Percentiles rank a stretch among this genome's conserved stretches.
These are phyloP conservation scores for Bambusicola thoracicus DNA, from an alignment of 2,113 vertebrate species.

Conservation along the genomic window DNA sequence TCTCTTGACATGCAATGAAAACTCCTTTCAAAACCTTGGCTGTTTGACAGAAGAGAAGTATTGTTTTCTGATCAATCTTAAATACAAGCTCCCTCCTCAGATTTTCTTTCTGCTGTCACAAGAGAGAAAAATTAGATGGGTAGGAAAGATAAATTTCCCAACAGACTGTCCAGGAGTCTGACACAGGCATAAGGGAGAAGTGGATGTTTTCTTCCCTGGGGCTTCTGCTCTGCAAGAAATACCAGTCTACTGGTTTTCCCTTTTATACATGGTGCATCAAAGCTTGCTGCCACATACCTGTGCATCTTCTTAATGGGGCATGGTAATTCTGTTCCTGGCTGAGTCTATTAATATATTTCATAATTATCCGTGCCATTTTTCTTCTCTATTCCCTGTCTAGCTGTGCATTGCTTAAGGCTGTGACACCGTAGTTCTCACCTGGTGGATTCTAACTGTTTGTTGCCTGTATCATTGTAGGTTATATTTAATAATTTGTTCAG, in stretches of 20 bases:
- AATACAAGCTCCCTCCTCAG: background rate
- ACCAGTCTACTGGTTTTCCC: background rate
- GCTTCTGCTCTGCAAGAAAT: background rate
- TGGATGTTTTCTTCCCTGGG: background rate
- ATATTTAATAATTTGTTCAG: conserved; percentile 43
- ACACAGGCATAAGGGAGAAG: background rate
- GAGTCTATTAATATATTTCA: conserved; percentile 6
- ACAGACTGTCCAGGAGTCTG: background rate
- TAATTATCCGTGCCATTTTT: conserved; percentile 22
- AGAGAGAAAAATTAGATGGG: background rate
- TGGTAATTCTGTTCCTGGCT: conserved; percentile 17
- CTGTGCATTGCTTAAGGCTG: background rate
- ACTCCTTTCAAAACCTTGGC: background rate
- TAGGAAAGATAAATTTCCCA: background rate
- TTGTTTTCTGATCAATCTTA: background rate
- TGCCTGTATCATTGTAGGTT: conserved; percentile 1
- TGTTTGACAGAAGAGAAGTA: background rate
- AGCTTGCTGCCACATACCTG: background rate
- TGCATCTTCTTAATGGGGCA: background rate
- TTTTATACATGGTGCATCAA: background rate
- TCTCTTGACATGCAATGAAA: background rate
- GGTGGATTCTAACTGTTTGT: conserved; percentile 21
- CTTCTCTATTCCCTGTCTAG: conserved; percentile 25
- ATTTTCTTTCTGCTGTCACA: background rate
- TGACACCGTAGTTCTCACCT: background rate